Evolutionary conservation across 2,113 vertebrate genomes (phyloP).

Genomic region (Mirounga angustirostris): DNA sequence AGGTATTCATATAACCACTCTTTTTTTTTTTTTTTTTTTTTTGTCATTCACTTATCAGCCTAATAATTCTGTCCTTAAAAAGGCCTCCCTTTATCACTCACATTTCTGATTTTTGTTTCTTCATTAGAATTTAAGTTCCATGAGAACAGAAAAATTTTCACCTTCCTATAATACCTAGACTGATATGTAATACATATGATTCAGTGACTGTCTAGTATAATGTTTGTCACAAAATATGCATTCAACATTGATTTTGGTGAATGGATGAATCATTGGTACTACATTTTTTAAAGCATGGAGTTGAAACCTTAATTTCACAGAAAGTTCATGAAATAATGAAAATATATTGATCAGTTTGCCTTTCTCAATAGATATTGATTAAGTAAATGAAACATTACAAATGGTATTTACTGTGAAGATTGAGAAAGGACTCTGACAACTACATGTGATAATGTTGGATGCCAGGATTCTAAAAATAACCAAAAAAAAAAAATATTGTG

Average conservation of each 20-base stretch:
- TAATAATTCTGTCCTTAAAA: background rate
- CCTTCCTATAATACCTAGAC: background rate
- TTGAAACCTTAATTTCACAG: constrained; percentile 22
- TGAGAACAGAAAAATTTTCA: background rate
- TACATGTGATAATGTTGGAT: background rate
- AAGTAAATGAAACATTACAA: background rate
- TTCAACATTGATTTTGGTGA: background rate
- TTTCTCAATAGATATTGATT: constrained; percentile 7
- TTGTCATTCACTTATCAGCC: background rate
- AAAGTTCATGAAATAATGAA: background rate
- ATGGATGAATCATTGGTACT: background rate
- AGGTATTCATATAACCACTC: background rate
- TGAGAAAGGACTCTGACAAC: background rate
- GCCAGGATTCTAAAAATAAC: background rate
- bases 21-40: background rate
- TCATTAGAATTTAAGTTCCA: background rate
- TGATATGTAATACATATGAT: background rate
- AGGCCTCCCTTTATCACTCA: background rate
- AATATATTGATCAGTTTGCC: background rate
- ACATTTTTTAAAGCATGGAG: background rate
- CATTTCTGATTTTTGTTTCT: background rate
- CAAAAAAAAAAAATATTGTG: background rate
- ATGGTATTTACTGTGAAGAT: background rate
- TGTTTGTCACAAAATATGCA: background rate
- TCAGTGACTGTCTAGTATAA: background rate